Evolutionary conservation across 2,888 invertebrate species (phyloP).

Genomic region (Lampropteryx suffumata): DNA sequence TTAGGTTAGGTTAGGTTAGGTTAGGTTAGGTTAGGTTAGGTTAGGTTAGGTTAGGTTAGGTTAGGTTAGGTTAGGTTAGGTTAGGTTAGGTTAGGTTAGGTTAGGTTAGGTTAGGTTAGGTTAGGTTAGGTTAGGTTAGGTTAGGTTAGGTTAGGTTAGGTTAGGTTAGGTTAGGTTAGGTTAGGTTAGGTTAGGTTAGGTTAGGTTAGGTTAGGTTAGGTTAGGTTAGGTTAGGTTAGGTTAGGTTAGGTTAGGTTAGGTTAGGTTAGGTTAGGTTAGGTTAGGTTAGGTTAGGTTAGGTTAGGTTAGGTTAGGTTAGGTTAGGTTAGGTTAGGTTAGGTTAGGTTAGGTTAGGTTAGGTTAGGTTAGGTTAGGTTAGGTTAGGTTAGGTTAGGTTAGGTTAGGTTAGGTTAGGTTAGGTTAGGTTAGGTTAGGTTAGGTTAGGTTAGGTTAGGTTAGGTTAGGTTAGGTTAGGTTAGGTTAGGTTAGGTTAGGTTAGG

Average conservation of each 20-base stretch:
- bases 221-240: no score
- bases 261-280: no score
- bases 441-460: constrained; percentile 20
- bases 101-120: neutral
- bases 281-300: constrained; percentile 28
- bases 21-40: constrained; percentile 4
- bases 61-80: constrained; percentile 16
- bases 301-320: constrained; percentile 25
- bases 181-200: no score
- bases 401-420: constrained; percentile 23
- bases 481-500: constrained; percentile 18
- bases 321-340: constrained; percentile 26
- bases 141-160: no score
- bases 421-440: constrained; percentile 19
- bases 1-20: neutral
- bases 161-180: no score
- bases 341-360: constrained; percentile 23
- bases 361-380: constrained; percentile 21
- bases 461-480: constrained; percentile 18
- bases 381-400: constrained; percentile 22
- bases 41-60: constrained; percentile 16
- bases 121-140: no score
- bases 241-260: no score
- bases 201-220: no score
- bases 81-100: constrained; percentile 1